Percentiles rank a stretch among this genome's conserved stretches.
Evolutionary conservation across 2,888 invertebrate genomes (phyloP).

Genomic region (Lucinisca nassula): DNA sequence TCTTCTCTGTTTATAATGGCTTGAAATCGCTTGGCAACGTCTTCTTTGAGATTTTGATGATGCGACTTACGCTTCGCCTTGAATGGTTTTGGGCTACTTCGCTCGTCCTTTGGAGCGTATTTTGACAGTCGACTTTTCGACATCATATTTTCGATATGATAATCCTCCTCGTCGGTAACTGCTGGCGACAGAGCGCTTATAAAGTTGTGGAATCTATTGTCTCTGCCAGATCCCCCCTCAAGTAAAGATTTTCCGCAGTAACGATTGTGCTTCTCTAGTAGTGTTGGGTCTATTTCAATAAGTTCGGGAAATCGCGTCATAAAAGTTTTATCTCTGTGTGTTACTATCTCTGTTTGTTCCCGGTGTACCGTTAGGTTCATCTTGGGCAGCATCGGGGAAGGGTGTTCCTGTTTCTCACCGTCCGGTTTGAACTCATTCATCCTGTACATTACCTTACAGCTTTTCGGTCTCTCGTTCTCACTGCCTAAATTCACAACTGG

Average conservation of each 20-base stretch:
- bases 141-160: conserved; percentile 73
- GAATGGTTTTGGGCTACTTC: conserved; percentile 40
- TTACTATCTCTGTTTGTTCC: conserved; percentile 82
- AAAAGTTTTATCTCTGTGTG: conserved; percentile 79
- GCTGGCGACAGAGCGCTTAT: conserved; percentile 73
- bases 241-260: conserved; percentile 78
- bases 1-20: conserved; percentile 67
- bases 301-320: conserved; percentile 82
- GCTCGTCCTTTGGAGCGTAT: conserved; percentile 64
- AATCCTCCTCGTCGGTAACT: conserved; percentile 63
- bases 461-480: conserved; percentile 71
- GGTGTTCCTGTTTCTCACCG: conserved; percentile 53
- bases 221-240: conserved; percentile 74
- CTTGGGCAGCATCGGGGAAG: conserved; percentile 74
- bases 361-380: conserved; percentile 78
- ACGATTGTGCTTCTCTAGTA: conserved; percentile 75
- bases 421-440: conserved; percentile 75
- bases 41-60: conserved; percentile 59
- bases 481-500: conserved; percentile 71
- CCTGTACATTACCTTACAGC: conserved; percentile 78
- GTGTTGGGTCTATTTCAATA: conserved; percentile 78
- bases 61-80: conserved; percentile 53
- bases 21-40: conserved; percentile 61
- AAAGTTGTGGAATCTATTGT: conserved; percentile 76
- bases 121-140: conserved; percentile 73